Evolutionary conservation across 53 echinoderm and acorn worm genomes (phyloP).

Genomic region (Pentamera pediparva): DNA sequence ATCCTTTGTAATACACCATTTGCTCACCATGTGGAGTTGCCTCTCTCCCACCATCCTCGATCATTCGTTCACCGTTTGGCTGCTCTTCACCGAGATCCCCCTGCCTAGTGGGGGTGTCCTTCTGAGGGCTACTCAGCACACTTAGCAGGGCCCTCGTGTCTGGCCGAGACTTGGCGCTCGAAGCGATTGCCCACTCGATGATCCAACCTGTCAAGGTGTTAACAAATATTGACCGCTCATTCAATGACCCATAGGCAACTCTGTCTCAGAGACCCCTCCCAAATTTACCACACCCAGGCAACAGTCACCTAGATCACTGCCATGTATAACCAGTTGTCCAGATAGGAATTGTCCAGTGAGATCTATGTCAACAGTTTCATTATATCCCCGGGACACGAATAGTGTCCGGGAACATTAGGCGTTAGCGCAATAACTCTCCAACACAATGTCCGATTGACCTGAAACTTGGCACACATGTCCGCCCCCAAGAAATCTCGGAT

Average conservation of each 20-base stretch:
- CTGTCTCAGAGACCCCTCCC: not conserved
- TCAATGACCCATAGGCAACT: not conserved
- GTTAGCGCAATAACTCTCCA: too few relatives aligned
- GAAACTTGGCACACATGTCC: too few relatives aligned
- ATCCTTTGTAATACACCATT: not conserved
- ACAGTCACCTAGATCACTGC: too few relatives aligned
- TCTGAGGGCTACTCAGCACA: not conserved
- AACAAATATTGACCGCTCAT: not conserved
- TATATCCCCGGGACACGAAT: too few relatives aligned
- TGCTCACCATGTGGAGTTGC: not conserved
- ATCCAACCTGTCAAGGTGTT: slow-evolving; percentile 65
- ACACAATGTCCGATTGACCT: too few relatives aligned
- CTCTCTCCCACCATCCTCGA: slow-evolving; percentile 14
- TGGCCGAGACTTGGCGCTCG: slow-evolving; percentile 54
- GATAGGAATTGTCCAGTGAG: too few relatives aligned
- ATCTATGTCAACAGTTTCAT: too few relatives aligned
- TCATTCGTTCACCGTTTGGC: slow-evolving; percentile 23
- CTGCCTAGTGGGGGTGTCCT: slow-evolving; percentile 4
- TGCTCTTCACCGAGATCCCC: slow-evolving; percentile 15
- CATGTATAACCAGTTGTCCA: too few relatives aligned
- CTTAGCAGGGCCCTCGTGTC: slow-evolving; percentile 42
- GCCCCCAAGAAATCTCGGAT: too few relatives aligned
- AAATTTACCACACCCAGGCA: not conserved
- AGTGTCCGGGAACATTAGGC: too few relatives aligned
- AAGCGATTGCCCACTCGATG: slow-evolving; percentile 92